Conservation (phyloP, 2,113 vertebrate genomes). For the Coreoperca whiteheadi region DNA sequence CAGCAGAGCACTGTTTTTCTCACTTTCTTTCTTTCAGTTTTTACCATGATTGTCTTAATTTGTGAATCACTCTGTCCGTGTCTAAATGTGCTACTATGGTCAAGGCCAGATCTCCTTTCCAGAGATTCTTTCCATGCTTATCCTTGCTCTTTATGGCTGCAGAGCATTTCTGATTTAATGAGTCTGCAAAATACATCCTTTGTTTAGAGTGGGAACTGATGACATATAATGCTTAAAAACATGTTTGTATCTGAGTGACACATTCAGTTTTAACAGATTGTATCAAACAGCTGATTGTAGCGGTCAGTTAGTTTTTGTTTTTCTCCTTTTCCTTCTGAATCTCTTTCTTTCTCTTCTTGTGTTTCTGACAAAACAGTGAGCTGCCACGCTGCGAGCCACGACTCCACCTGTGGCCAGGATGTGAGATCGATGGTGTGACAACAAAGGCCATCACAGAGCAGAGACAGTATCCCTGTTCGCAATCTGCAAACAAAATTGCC, state of each 20-base stretch:
- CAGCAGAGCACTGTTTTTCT: neutral
- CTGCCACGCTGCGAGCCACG: slow-evolving; percentile 20
- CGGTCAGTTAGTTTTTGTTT: neutral
- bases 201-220: neutral
- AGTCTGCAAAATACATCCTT: neutral
- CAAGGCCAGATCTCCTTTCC: neutral
- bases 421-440: slow-evolving; percentile 65
- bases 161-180: slow-evolving; percentile 1
- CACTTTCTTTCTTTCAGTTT: neutral
- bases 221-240: neutral
- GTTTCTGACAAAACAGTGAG: slow-evolving; percentile 59
- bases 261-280: neutral
- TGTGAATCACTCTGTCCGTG: neutral
- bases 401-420: slow-evolving; percentile 61
- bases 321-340: slow-evolving; percentile 33
- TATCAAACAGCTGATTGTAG: neutral
- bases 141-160: neutral
- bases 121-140: too few species aligned
- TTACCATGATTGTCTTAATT: neutral
- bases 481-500: slow-evolving; percentile 32
- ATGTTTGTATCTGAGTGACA: neutral
- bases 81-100: neutral
- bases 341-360: slow-evolving; percentile 44
- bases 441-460: slow-evolving; percentile 45
- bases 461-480: slow-evolving; percentile 21